These are phyloP conservation scores for Choloepus didactylus DNA, from an alignment of 2,797 vertebrate genomes.

Conservation along the genomic window DNA sequence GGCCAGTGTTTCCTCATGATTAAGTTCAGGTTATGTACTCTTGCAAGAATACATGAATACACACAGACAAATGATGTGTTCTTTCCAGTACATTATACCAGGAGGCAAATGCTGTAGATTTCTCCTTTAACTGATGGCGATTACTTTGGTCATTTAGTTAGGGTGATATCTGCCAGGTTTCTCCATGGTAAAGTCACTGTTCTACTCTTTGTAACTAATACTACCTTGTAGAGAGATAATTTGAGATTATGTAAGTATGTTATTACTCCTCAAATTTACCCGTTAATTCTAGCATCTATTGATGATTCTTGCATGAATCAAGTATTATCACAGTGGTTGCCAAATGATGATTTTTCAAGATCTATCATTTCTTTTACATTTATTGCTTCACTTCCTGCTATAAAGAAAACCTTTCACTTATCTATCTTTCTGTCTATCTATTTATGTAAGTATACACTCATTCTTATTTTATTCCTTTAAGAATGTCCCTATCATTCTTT, in stretches of 20 bases:
- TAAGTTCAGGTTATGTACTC: neutral
- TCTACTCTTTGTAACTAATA: neutral
- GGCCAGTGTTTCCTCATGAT: neutral
- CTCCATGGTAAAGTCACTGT: neutral
- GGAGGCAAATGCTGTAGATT: slow-evolving; percentile 8
- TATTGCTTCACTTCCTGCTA: neutral
- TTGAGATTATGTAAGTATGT: neutral
- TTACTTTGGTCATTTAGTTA: slow-evolving; percentile 15
- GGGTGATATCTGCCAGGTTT: neutral
- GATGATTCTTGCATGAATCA: neutral
- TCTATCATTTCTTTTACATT: neutral
- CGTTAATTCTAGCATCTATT: neutral
- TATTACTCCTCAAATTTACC: neutral
- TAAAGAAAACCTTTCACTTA: neutral
- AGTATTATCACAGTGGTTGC: neutral
- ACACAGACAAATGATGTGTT: neutral
- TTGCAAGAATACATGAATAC: neutral
- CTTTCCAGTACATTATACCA: neutral
- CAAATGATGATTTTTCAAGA: neutral
- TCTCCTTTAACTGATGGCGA: neutral
- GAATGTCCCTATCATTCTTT: neutral
- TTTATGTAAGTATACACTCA: neutral
- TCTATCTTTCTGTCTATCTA: neutral
- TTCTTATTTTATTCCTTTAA: neutral
- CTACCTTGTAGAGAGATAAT: neutral